phyloP scores from a whole-genome alignment of 2,888 invertebrate genomes.

The Dioctria linearis region DNA sequence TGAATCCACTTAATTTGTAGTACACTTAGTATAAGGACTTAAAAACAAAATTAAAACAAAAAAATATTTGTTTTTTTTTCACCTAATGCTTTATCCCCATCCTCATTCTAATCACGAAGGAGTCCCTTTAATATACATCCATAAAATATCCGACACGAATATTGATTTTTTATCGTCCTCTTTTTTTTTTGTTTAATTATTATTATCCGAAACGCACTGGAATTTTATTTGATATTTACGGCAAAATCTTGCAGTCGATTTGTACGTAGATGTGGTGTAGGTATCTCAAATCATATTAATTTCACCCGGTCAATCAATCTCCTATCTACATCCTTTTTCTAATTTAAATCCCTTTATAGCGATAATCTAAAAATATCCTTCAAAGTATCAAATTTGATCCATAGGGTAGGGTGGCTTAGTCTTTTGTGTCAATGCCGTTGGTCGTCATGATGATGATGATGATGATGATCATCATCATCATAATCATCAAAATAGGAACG shows the following conservation, averaged over 20 bases:
- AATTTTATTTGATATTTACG: not conserved
- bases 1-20: constrained; percentile 35
- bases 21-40: not conserved
- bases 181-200: not conserved
- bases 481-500: constrained; percentile 42
- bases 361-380: constrained; percentile 40
- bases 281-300: constrained; percentile 31
- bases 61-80: constrained; percentile 9
- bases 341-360: constrained; percentile 28
- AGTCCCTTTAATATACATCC: too few species aligned
- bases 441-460: not conserved
- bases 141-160: not conserved
- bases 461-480: constrained; percentile 26
- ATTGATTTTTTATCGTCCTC: constrained; percentile 14
- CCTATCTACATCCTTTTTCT: not conserved
- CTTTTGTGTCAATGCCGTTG: constrained; percentile 30
- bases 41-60: not conserved
- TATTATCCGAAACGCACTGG: constrained; percentile 9
- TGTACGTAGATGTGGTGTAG: constrained; percentile 25
- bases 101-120: too few species aligned
- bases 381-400: constrained; percentile 34
- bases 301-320: not conserved
- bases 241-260: constrained; percentile 19
- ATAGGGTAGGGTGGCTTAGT: constrained; percentile 32
- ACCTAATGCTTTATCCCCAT: not conserved